phyloP scores from a whole-genome alignment of 2,888 invertebrate species.

The Hyposoter didymator region DNA sequence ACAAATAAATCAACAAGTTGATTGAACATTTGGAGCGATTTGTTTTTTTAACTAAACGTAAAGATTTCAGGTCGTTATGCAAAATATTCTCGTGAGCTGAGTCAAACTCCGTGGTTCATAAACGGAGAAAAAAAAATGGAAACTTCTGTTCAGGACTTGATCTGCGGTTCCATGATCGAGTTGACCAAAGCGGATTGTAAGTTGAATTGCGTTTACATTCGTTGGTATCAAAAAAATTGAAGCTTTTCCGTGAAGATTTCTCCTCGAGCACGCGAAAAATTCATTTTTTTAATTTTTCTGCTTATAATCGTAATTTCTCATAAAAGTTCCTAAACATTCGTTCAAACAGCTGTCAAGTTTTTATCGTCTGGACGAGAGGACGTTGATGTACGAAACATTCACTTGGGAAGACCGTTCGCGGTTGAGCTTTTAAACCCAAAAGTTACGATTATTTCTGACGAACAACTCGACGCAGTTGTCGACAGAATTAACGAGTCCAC shows the following conservation, averaged over 20 bases:
- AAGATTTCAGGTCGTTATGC: slow-evolving; percentile 89
- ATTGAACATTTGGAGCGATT: slow-evolving; percentile 17
- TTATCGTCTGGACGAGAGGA: slow-evolving; percentile 98
- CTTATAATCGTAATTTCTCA: neutral
- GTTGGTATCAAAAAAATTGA: neutral
- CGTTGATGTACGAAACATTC: slow-evolving; percentile 97
- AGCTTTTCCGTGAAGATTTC: neutral
- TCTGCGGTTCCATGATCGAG: slow-evolving; percentile 88
- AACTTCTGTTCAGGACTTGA: slow-evolving; percentile 96
- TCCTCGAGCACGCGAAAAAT: neutral
- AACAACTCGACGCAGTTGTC: slow-evolving; percentile 86
- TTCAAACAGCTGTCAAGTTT: slow-evolving; percentile 88
- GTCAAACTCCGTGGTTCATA: slow-evolving; percentile 98
- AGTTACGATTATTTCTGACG: slow-evolving; percentile 85
- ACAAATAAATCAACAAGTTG: neutral
- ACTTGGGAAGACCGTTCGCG: slow-evolving; percentile 96
- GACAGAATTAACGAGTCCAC: slow-evolving; percentile 86
- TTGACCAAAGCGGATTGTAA: slow-evolving; percentile 86
- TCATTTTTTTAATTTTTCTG: no score
- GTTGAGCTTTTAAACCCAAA: slow-evolving; percentile 92
- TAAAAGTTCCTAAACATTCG: slow-evolving; percentile 1
- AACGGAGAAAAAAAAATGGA: slow-evolving; percentile 92
- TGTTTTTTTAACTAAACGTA: slow-evolving; percentile 63
- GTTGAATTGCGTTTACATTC: slow-evolving; percentile 51
- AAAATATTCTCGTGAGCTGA: slow-evolving; percentile 92